phyloP scores from a whole-genome alignment of 2,888 invertebrate genomes.

The Drosophila ezoana region DNA sequence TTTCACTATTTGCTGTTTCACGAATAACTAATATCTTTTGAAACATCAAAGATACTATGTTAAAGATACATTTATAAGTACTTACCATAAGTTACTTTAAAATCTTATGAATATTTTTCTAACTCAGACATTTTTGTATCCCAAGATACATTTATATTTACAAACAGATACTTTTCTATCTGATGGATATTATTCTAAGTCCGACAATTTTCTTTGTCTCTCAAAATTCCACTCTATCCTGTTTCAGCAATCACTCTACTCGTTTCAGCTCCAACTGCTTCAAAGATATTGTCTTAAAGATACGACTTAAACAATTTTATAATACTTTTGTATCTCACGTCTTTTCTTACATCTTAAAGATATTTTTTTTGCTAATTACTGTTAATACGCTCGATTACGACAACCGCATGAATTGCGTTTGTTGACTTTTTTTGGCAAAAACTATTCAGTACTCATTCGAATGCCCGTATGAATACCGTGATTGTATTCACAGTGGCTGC shows the following conservation, averaged over 20 bases:
- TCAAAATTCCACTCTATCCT: not conserved
- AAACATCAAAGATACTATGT: not conserved
- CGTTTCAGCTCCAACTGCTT: too few species aligned
- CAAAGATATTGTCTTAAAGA: not conserved
- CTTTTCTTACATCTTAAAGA: not conserved
- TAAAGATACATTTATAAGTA: not conserved
- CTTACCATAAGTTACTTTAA: not conserved
- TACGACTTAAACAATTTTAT: too few species aligned
- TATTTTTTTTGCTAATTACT: slow-evolving; percentile 1
- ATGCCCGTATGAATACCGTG: slow-evolving; percentile 8
- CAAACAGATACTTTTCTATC: not conserved
- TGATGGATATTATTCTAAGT: not conserved
- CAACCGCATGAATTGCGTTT: slow-evolving; percentile 12
- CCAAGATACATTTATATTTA: not conserved
- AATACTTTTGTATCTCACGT: not conserved
- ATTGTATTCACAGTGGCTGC: slow-evolving; percentile 13
- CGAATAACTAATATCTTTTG: too few species aligned
- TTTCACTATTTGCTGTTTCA: not conserved
- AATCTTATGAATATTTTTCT: not conserved
- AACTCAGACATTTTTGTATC: too few species aligned
- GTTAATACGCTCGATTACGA: slow-evolving; percentile 17
- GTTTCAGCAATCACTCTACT: too few species aligned
- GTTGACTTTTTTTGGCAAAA: slow-evolving; percentile 18
- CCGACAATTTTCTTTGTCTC: too few species aligned
- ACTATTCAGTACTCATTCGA: slow-evolving; percentile 4